These are phyloP conservation scores for Agelastica alni DNA, from an alignment of 2,888 invertebrate genomes.

Conservation along the genomic window DNA sequence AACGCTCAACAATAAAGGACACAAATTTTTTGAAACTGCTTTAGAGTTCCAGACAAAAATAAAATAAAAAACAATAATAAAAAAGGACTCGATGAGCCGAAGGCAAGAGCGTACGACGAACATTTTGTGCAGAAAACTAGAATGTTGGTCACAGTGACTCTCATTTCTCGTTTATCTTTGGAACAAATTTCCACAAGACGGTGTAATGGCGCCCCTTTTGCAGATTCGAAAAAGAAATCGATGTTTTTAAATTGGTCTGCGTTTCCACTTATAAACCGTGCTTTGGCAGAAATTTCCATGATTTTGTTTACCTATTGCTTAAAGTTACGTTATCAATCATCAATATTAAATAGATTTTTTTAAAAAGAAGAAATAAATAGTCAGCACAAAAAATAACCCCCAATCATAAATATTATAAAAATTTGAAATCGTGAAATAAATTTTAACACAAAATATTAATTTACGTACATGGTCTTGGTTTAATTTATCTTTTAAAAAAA, in stretches of 20 bases:
- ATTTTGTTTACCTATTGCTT: constrained; percentile 14
- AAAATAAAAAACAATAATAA: constrained; percentile 21
- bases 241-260: constrained; percentile 29
- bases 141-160: constrained; percentile 35
- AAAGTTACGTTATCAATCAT: no score
- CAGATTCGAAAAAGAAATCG: constrained; percentile 32
- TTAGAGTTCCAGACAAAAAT: constrained; percentile 19
- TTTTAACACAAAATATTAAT: no score
- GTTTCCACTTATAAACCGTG: constrained; percentile 18
- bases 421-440: no score
- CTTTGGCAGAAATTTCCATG: constrained; percentile 3
- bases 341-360: no score
- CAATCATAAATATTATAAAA: no score
- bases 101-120: constrained; percentile 25
- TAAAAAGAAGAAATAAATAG: no score
- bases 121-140: constrained; percentile 27
- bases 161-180: constrained; percentile 23
- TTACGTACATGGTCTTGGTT: no score
- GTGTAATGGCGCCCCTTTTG: constrained; percentile 35
- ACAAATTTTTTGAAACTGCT: constrained; percentile 21
- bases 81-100: constrained; percentile 24
- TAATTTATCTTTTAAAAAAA: no score
- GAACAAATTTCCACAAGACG: constrained; percentile 29
- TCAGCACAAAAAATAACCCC: no score
- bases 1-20: constrained; percentile 12